Percentiles rank a stretch among this genome's conserved stretches.
Evolutionary conservation across 1,140 invertebrate species (phyloP).

Genomic region (Macrotrachela quadricornifera): DNA sequence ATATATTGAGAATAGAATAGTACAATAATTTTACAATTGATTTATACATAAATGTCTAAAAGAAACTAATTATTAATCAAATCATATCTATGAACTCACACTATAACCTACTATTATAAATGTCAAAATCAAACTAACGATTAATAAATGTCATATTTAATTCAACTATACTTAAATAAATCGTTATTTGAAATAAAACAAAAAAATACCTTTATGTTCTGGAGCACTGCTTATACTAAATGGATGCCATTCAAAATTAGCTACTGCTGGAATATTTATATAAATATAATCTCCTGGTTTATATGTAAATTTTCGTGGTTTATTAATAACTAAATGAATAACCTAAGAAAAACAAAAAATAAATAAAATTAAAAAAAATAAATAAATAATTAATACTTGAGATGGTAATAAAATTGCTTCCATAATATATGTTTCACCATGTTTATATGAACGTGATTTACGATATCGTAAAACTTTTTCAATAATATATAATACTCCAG

Average conservation of each 20-base stretch:
- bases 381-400: slow-evolving; percentile 34
- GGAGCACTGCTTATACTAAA: slow-evolving; percentile 87
- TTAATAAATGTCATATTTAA: too few species aligned
- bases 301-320: slow-evolving; percentile 62
- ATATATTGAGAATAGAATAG: too few species aligned
- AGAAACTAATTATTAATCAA: too few species aligned
- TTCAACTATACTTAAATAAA: too few species aligned
- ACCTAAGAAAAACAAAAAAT: too few species aligned
- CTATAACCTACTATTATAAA: too few species aligned
- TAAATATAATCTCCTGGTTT: slow-evolving; percentile 82
- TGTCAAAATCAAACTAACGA: too few species aligned
- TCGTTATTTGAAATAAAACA: neutral
- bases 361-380: too few species aligned
- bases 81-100: too few species aligned
- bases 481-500: slow-evolving; percentile 52
- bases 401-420: slow-evolving; percentile 59
- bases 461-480: slow-evolving; percentile 42
- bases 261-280: slow-evolving; percentile 71
- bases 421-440: slow-evolving; percentile 41
- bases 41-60: too few species aligned
- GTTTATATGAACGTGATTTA: slow-evolving; percentile 22
- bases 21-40: too few species aligned
- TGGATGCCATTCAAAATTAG: slow-evolving; percentile 85
- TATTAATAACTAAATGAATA: slow-evolving; percentile 44
- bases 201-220: slow-evolving; percentile 41